These are phyloP conservation scores for Callinectes sapidus DNA, from an alignment of 2,888 invertebrate species.

Conservation along the genomic window DNA sequence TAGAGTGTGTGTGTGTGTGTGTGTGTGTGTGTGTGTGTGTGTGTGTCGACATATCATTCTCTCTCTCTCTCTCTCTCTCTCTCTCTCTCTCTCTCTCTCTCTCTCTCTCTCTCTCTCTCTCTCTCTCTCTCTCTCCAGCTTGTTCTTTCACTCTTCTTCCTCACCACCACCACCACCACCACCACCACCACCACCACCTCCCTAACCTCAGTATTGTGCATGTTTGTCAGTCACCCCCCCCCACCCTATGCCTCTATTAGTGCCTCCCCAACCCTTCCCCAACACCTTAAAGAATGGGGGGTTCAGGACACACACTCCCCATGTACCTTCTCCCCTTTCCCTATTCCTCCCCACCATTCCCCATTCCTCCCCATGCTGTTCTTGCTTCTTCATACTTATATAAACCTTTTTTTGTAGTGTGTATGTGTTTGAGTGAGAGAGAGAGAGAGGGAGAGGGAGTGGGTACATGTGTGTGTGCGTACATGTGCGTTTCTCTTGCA, in stretches of 20 bases:
- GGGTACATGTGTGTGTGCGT: not conserved
- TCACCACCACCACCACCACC: not conserved
- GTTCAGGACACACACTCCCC: not conserved
- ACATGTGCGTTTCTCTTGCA: not conserved
- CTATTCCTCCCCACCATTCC: not conserved
- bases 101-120: too few relatives aligned
- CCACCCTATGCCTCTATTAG: not conserved
- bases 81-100: too few relatives aligned
- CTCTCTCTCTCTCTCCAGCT: not conserved
- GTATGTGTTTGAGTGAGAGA: not conserved
- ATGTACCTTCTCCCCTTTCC: not conserved
- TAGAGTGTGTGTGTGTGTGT: too few relatives aligned
- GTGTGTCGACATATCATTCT: too few relatives aligned
- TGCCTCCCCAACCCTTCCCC: not conserved
- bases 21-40: too few relatives aligned
- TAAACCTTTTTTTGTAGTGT: not conserved
- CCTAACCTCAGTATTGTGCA: constrained; percentile 2
- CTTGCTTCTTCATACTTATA: not conserved
- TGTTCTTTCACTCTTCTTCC: not conserved
- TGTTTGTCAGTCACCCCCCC: not conserved
- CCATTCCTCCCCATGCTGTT: not conserved
- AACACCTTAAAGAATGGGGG: not conserved
- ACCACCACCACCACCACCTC: not conserved
- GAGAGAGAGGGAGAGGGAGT: not conserved
- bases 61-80: too few relatives aligned